phyloP scores from a whole-genome alignment of 2,888 invertebrate genomes.

The Noctua janthina region DNA sequence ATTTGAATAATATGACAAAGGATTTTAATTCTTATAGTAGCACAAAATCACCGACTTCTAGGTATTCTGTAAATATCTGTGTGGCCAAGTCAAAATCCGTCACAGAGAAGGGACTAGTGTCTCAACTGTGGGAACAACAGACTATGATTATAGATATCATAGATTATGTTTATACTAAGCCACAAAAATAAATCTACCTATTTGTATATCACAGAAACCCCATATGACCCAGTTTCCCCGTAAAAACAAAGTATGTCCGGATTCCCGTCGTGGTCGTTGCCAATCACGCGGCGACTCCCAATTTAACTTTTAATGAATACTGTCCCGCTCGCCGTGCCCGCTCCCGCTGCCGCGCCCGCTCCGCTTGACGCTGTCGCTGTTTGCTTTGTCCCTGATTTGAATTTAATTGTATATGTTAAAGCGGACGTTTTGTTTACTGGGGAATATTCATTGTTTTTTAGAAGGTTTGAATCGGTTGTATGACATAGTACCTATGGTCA shows the following conservation, averaged over 20 bases:
- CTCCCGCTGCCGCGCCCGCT: slow-evolving; percentile 4
- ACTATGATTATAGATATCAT: too few species aligned
- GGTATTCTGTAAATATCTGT: neutral
- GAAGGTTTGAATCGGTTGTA: neutral
- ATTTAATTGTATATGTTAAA: slow-evolving; percentile 65
- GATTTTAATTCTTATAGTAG: too few species aligned
- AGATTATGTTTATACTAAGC: neutral
- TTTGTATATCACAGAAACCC: neutral
- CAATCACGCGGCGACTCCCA: slow-evolving; percentile 61
- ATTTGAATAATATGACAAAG: neutral
- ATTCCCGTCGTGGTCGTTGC: slow-evolving; percentile 46
- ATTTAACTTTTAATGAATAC: slow-evolving; percentile 70
- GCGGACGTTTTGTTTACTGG: slow-evolving; percentile 48
- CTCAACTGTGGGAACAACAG: neutral
- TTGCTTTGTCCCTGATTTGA: slow-evolving; percentile 57
- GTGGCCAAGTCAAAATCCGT: neutral
- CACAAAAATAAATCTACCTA: neutral
- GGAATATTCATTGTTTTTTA: slow-evolving; percentile 4
- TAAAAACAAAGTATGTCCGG: slow-evolving; percentile 55
- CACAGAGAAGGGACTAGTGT: neutral
- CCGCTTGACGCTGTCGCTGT: slow-evolving; percentile 13
- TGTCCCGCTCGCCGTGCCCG: slow-evolving; percentile 23
- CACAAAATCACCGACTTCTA: neutral
- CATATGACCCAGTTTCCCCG: slow-evolving; percentile 34
- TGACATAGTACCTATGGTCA: neutral